Conservation (phyloP, 2,113 vertebrate species). For the Rutilus rutilus region DNA sequence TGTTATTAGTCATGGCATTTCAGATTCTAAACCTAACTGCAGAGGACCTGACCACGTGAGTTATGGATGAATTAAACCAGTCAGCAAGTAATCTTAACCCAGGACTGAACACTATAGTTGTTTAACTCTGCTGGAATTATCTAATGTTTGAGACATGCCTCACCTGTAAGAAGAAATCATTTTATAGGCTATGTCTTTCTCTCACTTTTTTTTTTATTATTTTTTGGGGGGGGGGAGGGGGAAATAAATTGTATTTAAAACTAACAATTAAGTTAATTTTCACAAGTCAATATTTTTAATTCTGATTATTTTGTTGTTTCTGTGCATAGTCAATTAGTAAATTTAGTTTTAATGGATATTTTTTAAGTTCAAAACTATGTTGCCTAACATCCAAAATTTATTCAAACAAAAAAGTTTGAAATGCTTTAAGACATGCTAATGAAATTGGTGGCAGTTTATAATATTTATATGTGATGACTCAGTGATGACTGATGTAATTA, state of each 20-base stretch:
- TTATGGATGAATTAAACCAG: conserved; percentile 12
- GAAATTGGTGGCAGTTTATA: background rate
- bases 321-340: background rate
- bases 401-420: background rate
- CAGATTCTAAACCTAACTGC: conserved; percentile 40
- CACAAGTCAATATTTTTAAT: background rate
- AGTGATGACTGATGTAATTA: no score
- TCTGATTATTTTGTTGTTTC: background rate
- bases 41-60: conserved; percentile 52
- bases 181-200: background rate
- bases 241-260: background rate
- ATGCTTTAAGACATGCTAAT: conserved; percentile 6
- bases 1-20: conserved; percentile 69
- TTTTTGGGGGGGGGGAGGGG: background rate
- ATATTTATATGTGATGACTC: background rate
- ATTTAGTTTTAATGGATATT: background rate
- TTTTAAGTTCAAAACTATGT: background rate
- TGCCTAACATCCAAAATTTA: background rate
- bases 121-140: conserved; percentile 13
- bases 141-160: background rate
- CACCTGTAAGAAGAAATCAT: background rate
- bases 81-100: background rate
- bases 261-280: background rate
- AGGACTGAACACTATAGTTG: conserved; percentile 15
- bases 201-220: background rate